Percentiles rank a stretch among this genome's conserved stretches.
Evolutionary conservation across 2,888 invertebrate genomes (phyloP).

Genomic region (Phasia obesa): DNA sequence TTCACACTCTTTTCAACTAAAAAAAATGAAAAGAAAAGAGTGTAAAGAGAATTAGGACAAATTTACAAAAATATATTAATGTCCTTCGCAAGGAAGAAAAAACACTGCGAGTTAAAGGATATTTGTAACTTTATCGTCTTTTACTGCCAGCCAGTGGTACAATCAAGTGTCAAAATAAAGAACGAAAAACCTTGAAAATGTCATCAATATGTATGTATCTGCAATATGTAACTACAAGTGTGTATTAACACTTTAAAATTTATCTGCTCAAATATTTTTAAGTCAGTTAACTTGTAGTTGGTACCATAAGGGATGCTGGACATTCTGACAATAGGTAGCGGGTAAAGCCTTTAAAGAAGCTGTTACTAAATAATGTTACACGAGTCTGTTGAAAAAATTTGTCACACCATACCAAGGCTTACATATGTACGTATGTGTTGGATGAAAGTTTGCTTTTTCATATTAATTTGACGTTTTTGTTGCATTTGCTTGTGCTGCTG

Average conservation of each 20-base stretch:
- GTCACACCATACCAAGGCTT: not conserved
- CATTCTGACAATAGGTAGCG: no score
- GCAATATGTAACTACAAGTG: no score
- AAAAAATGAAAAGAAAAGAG: not conserved
- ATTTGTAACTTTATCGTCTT: constrained; percentile 39
- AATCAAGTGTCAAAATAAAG: constrained; percentile 58
- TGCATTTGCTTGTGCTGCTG: not conserved
- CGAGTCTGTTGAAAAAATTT: no score
- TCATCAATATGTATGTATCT: constrained; percentile 68
- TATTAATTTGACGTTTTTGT: not conserved
- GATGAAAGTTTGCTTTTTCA: no score
- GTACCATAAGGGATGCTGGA: constrained; percentile 27
- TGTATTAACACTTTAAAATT: constrained; percentile 44
- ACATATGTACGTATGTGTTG: not conserved
- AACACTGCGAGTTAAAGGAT: constrained; percentile 38
- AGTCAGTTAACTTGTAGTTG: constrained; percentile 47
- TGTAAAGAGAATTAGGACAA: not conserved
- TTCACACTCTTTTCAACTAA: constrained; percentile 65
- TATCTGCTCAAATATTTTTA: constrained; percentile 59
- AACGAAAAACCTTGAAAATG: constrained; percentile 79
- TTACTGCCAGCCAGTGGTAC: constrained; percentile 9
- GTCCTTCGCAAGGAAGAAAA: not conserved
- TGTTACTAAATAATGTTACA: constrained; percentile 1
- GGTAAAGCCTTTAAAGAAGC: not conserved
- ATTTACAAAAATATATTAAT: not conserved